Conservation (phyloP, 2,113 vertebrate genomes). For the Oxyura jamaicensis region DNA sequence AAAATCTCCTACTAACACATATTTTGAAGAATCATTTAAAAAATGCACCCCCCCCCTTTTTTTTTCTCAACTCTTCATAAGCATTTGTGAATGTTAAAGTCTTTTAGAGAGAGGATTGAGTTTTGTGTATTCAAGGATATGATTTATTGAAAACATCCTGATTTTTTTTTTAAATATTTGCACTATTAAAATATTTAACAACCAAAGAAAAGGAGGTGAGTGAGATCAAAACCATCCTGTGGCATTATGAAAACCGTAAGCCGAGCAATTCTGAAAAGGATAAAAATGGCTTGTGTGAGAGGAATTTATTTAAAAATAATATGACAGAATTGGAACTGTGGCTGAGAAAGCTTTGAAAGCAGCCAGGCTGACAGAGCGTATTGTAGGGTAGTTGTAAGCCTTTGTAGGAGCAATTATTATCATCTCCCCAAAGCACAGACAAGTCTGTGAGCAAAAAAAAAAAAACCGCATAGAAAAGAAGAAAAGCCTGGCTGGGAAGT, state of each 20-base stretch:
- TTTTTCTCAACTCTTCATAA: background rate
- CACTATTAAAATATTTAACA: conserved; percentile 16
- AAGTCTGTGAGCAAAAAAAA: background rate
- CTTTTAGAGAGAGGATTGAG: background rate
- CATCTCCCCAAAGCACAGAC: background rate
- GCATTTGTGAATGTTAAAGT: background rate
- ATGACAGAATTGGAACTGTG: background rate
- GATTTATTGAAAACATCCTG: background rate
- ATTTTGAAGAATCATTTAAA: conserved; percentile 7
- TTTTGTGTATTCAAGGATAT: conserved; percentile 5
- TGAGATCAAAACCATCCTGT: background rate
- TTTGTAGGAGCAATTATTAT: conserved; percentile 41
- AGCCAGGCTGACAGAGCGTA: background rate
- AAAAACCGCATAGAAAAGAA: background rate
- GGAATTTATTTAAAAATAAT: background rate
- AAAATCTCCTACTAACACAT: background rate
- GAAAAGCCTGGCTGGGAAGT: background rate
- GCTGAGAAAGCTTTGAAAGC: conserved; percentile 10
- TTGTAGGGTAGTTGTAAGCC: background rate
- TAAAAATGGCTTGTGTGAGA: background rate
- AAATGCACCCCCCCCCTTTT: background rate
- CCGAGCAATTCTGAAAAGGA: background rate
- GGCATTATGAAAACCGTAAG: background rate
- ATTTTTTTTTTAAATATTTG: background rate
- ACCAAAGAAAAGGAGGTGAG: background rate